A percentile compares a stretch with the other conserved stretches of the same genome.
These are phyloP conservation scores for Puma concolor DNA, from an alignment of 2,113 vertebrate genomes.

Conservation along the genomic window DNA sequence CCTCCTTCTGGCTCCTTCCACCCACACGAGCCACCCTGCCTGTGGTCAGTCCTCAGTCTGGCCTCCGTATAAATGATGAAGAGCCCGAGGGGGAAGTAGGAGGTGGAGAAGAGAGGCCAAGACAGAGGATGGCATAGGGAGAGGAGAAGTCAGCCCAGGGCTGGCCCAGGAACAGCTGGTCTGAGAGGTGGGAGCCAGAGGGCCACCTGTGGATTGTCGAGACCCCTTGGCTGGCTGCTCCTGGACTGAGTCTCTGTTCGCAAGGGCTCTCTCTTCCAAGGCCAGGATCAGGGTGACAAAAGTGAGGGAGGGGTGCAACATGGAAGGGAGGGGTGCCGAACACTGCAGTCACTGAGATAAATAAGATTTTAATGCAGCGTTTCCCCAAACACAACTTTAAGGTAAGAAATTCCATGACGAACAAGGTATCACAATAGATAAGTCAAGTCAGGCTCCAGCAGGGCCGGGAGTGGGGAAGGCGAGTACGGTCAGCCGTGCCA, in stretches of 20 bases:
- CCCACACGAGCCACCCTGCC: background rate
- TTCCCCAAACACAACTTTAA: background rate
- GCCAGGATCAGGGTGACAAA: background rate
- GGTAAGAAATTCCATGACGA: background rate
- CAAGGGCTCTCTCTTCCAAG: background rate
- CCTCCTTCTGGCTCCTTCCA: background rate
- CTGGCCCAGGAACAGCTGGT: background rate
- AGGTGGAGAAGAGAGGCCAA: background rate
- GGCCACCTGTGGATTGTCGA: background rate
- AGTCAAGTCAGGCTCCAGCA: background rate
- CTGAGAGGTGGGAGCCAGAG: background rate
- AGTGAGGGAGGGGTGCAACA: rapidly evolving
- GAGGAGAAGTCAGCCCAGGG: background rate
- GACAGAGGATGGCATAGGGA: background rate
- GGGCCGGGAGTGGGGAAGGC: rapidly evolving
- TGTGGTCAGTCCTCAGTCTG: background rate
- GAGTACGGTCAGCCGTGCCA: rapidly evolving
- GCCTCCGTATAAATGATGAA: background rate
- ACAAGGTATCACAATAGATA: background rate
- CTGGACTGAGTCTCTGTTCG: background rate
- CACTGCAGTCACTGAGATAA: background rate
- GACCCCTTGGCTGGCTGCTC: background rate
- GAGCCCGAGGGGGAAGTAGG: background rate
- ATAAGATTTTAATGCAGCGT: background rate
- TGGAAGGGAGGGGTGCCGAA: background rate